Conservation (phyloP, 30 jellyfish, hydroid and myxozoan genomes). For the Pseudorhiza aurosa region DNA sequence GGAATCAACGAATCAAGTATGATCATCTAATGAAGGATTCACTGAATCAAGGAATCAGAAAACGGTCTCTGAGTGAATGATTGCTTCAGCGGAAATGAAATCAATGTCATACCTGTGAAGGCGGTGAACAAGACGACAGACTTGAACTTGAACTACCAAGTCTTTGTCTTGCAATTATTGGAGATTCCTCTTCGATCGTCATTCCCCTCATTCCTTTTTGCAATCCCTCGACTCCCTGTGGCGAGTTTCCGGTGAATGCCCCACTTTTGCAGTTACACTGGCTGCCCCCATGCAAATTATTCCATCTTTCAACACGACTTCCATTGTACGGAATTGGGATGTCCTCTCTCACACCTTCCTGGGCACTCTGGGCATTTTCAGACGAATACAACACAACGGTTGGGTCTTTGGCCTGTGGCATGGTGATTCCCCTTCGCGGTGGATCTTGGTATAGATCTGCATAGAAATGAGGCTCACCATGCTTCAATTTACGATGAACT, state of each 20-base stretch:
- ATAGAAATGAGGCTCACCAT: conserved; percentile 72
- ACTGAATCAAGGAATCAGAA: too few species aligned
- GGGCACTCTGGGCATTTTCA: conserved; percentile 54
- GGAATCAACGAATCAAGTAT: too few species aligned
- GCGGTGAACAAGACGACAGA: conserved; percentile 85
- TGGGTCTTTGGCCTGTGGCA: conserved; percentile 74
- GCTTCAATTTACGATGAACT: conserved; percentile 70
- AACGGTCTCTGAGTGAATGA: too few species aligned
- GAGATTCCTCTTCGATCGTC: conserved; percentile 35
- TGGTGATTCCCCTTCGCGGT: conserved; percentile 73
- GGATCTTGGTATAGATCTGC: conserved; percentile 83
- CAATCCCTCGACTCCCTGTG: conserved; percentile 19
- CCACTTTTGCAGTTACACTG: conserved; percentile 55
- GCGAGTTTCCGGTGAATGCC: neutral
- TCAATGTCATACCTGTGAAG: conserved; percentile 16
- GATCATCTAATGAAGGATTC: neutral
- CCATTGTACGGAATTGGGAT: conserved; percentile 33
- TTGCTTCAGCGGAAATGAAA: neutral
- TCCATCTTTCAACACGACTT: conserved; percentile 62
- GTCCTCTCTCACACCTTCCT: conserved; percentile 51
- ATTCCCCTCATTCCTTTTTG: conserved; percentile 47
- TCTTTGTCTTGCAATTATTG: conserved; percentile 55
- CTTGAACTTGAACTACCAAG: conserved; percentile 91
- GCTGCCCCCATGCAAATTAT: neutral
- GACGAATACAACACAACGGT: conserved; percentile 46